Evolutionary conservation across 2,113 vertebrate genomes (phyloP), one percentile per base, ranked within the genome.

Genomic region (Lophura nycthemera): DNA sequence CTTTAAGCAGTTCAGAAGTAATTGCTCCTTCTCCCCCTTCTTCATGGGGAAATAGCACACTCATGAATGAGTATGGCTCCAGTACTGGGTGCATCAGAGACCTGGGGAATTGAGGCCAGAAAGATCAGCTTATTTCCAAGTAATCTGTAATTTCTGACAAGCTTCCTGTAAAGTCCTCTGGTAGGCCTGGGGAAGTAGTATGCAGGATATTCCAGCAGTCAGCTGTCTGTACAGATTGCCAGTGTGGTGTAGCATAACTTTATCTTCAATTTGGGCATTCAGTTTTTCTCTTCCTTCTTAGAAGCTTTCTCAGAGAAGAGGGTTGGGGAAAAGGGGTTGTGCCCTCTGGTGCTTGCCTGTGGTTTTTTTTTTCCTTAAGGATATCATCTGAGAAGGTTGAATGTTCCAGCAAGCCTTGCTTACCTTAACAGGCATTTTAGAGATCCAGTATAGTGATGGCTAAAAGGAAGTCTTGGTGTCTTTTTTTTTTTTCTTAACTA

Each of bases 391-490:
- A 57, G 76, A 74, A 77, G 61, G 29, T 11, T 86, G 65, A 86
- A 65, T 52, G 63, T 92, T 90, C 57, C 66, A 77, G 82, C 63
- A 92, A 65, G 69, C 24, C 21, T 92, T 71, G 32, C 67, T 90
- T 85, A 72, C 43, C 59, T 63, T 92, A 74, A 60, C 22, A 89
- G 93, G 52, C 65, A 56, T 78, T 88, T 64, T 91, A 93, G 83
- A 83, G 47, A 71, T 67, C 52, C 47, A 64, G 5, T 57, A 2
- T 71, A 88, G 81, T 48, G 16, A 65, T 83, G 65, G 69, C 65
- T 93, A 73, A 95, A 52, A 88, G 74, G 75, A 95, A 88, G 36
- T 86, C 47, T 86, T 88, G 80, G 89, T 95, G 77, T 93, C 15
- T 90, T 60, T 47, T 36, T 42, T 52, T 52, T 42, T 52, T 38